Base-by-base conservation (phyloP, 2,113 vertebrate genomes). In the Peromyscus polionotus region DNA sequence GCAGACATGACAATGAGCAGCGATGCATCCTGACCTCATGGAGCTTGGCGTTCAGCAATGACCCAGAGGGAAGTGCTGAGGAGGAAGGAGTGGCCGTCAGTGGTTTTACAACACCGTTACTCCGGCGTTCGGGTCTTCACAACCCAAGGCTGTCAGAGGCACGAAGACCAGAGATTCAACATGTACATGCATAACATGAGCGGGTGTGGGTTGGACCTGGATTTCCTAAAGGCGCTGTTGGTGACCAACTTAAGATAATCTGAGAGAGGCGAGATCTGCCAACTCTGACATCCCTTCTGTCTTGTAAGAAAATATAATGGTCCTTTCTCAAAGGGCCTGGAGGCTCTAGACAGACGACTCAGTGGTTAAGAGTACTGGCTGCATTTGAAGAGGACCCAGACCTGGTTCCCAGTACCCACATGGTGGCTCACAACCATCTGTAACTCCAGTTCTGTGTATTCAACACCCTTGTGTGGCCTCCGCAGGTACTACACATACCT, bases 281-380 rank as follows among this genome's bases (percentile, higher is more conserved):
- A 45, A 84, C 81, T 92, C 95, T 81, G 17, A 97, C 76, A 57
- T 80, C 70, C 65, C 75, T 87, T 79, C 76, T 90, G 31, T 51
- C 89, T 88, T 67, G 84, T 45, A 63, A 45, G 39, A 36, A 86
- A 86, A 85, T 67, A 45, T 5, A 48, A 65, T 6, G 39, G 61
- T 39, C 63, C 16, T 36, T 36, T 87, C 63, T 87, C 19, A 68
- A 17, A 67, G 63, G 31, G 42, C 28, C 63, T 6, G 5, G 10
- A 87, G 42, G 83, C 59, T 85, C 14, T 31, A 85, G 83, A 63
- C n/a, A 63, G 81, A 42, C 17, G 59, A 39, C n/a, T 85, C 36
- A 6, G 36, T 83, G 16, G 39, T 63, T 84, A 42, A 31, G 39
- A 28, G 8, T 8, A 45, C 26, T 63, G 7, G 16, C 39, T 84